Base-by-base conservation (phyloP, 64 coral and sea anemone genomes). In the Catalaphyllia jardinei region DNA sequence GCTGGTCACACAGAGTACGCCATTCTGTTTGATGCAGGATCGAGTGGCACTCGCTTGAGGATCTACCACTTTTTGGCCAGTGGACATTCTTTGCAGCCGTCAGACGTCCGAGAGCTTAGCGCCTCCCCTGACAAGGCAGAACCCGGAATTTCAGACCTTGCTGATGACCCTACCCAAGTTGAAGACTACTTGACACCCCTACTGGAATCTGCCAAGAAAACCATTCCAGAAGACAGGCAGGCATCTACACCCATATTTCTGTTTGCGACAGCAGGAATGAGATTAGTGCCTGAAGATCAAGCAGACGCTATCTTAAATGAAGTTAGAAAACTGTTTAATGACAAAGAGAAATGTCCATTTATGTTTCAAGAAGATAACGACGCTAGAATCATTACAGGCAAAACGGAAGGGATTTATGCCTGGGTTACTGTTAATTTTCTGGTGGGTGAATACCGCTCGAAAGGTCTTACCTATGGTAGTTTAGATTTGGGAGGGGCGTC, bases 1-100 rank as follows among this genome's bases (percentile, higher is more conserved):
- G 18, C 75, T 19, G 19, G 42, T n/a, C 14, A 77, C 1, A 25
- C 75, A 17, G 14, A 91, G 67, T 91, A 91, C 64, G 79, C 79
- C 81, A 80, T 91, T 29, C 24, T 91, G 69, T 91, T 91, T 76
- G 89, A 91, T 29, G 89, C 89, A 35, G 89, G 89, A 2, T 91
- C 89, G 0, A 91, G 52, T 38, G 71, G 30, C 49, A 91, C 89
- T 24, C 60, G 71, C 4, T 62, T 82, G 31, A 55, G 62, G 39
- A 80, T 91, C 22, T 91, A 91, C 71, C 69, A 84, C 33, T 46
- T 83, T 7, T 10, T 39, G 22, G 39, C 0, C 4, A 54, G 60
- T 10, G 31, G 42, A 49, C 63, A 17, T 22, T 22, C 65, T 0
- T 59, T 91, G 46, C 22, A 83, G 24, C 64, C 73, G 0, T 62